These are phyloP conservation scores for Pelmatolapia mariae DNA, from an alignment of 2,113 vertebrate genomes.

Conservation along the genomic window DNA sequence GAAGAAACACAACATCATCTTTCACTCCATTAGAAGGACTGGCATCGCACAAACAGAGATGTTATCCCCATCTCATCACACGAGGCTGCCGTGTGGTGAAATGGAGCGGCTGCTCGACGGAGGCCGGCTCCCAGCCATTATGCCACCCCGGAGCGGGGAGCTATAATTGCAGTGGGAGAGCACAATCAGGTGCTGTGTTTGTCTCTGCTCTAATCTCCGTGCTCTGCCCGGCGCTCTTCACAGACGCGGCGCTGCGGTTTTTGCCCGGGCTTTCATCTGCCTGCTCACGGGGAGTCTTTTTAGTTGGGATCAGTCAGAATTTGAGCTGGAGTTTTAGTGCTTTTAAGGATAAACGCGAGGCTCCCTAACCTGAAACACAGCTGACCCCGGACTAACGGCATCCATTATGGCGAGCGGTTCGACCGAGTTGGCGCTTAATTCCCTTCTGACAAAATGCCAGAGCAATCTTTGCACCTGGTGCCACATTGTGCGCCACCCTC, in stretches of 20 bases:
- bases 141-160: slow-evolving; percentile 7
- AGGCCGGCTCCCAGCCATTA: slow-evolving; percentile 32
- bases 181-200: slow-evolving; percentile 41
- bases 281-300: slow-evolving; percentile 27
- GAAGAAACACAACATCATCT: slow-evolving; percentile 33
- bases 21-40: slow-evolving; percentile 17
- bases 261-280: slow-evolving; percentile 28
- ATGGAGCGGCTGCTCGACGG: slow-evolving; percentile 28
- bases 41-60: background rate
- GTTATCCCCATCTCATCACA: slow-evolving; percentile 27
- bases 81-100: slow-evolving; percentile 11
- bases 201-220: slow-evolving; percentile 41
- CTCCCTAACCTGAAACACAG: background rate
- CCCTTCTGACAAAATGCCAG: background rate
- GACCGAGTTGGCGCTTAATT: background rate
- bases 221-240: slow-evolving; percentile 4
- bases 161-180: slow-evolving; percentile 42
- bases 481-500: background rate
- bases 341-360: background rate
- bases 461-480: slow-evolving; percentile 4
- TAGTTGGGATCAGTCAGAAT: slow-evolving; percentile 31
- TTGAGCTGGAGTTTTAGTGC: slow-evolving; percentile 1
- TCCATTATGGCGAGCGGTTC: background rate
- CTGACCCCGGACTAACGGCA: background rate
- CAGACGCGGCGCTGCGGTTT: background rate